Evolutionary conservation across 2,888 invertebrate species (phyloP).

Genomic region (Callimorpha dominula): DNA sequence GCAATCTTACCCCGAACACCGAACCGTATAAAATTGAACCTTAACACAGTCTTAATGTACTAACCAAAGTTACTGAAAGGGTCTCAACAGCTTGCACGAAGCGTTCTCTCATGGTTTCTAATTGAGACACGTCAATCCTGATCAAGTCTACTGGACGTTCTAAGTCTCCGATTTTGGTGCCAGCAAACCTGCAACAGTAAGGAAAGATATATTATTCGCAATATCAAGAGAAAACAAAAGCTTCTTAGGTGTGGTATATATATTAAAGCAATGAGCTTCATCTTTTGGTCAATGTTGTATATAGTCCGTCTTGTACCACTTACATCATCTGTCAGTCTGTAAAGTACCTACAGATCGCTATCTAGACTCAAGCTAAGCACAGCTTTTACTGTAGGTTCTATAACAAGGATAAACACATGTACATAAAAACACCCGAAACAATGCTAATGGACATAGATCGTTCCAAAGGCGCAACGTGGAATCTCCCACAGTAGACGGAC

Average conservation of each 20-base stretch:
- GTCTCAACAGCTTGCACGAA: conserved; percentile 90
- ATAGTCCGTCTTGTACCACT: no score
- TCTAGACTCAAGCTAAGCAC: no score
- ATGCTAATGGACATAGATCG: not conserved
- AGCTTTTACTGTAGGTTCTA: no score
- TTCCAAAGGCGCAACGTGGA: not conserved
- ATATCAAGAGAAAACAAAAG: no score
- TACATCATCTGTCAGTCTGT: no score
- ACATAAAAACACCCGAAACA: not conserved
- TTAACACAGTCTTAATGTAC: not conserved
- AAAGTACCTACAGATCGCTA: no score
- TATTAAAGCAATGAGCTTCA: no score
- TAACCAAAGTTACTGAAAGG: conserved; percentile 86
- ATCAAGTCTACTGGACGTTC: conserved; percentile 90
- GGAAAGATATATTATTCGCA: not conserved
- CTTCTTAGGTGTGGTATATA: no score
- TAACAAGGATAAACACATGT: not conserved
- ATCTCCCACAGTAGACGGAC: not conserved
- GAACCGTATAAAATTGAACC: no score
- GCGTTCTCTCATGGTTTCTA: conserved; percentile 92
- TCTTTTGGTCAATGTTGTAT: no score
- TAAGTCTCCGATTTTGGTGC: conserved; percentile 86
- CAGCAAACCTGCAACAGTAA: conserved; percentile 73
- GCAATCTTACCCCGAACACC: no score
- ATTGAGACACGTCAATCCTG: conserved; percentile 88